phyloP scores from a whole-genome alignment of 2,797 vertebrate genomes.

The Melopsittacus undulatus region DNA sequence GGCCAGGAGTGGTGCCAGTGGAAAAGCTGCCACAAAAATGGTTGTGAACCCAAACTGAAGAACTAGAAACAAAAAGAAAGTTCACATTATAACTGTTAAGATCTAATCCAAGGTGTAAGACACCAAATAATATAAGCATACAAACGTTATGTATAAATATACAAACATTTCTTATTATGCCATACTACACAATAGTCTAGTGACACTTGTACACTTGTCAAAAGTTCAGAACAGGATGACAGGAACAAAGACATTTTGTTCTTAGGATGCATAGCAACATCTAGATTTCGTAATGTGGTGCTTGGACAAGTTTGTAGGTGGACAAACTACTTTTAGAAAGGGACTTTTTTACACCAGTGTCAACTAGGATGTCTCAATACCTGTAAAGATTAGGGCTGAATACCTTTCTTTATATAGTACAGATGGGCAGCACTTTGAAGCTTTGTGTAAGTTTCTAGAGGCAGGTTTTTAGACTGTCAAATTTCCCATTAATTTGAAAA shows the following conservation, averaged over 20 bases:
- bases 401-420: not conserved
- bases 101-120: not conserved
- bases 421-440: not conserved
- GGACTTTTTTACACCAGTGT: not conserved
- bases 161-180: not conserved
- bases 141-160: not conserved
- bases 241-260: not conserved
- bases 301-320: not conserved
- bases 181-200: not conserved
- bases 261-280: not conserved
- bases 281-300: not conserved
- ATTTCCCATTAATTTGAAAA: not conserved
- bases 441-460: not conserved
- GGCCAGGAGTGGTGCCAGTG: conserved; percentile 84
- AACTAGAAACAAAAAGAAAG: conserved; percentile 65
- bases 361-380: not conserved
- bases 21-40: conserved; percentile 87
- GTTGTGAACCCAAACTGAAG: conserved; percentile 87
- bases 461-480: not conserved
- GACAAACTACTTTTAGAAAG: not conserved
- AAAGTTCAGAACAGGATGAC: not conserved
- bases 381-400: not conserved
- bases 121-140: not conserved
- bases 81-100: not conserved
- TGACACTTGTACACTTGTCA: not conserved